phyloP scores from a whole-genome alignment of 2,888 invertebrate species.

The Pyrrhosoma nymphula region DNA sequence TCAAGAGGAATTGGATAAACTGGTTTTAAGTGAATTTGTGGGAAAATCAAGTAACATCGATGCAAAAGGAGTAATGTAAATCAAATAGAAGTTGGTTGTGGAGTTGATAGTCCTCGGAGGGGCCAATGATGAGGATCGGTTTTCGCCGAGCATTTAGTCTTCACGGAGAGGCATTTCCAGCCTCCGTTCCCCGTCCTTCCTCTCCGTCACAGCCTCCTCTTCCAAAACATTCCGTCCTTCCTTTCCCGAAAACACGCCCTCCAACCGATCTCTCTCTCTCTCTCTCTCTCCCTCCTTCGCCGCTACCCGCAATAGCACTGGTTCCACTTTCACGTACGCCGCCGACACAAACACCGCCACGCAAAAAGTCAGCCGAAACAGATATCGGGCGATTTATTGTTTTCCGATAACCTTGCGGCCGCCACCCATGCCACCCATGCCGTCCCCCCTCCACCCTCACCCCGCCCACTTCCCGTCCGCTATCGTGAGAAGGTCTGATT shows the following conservation, averaged over 20 bases:
- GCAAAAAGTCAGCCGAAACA: slow-evolving; percentile 65
- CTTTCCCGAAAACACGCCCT: background rate
- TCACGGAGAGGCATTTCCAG: background rate
- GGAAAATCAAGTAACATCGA: no score
- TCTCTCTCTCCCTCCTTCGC: background rate
- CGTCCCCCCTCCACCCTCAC: background rate
- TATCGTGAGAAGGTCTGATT: background rate
- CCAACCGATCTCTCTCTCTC: background rate
- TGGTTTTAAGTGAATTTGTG: no score
- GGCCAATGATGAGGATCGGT: background rate
- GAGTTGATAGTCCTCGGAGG: background rate
- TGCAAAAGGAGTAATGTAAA: background rate
- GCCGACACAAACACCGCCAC: slow-evolving; percentile 49
- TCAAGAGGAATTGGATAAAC: no score
- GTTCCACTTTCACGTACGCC: slow-evolving; percentile 46
- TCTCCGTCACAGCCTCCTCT: background rate
- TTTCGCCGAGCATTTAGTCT: background rate
- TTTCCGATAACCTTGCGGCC: slow-evolving; percentile 60
- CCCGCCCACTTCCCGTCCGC: background rate
- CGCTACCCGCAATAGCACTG: background rate
- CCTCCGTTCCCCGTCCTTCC: background rate
- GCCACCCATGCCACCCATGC: background rate
- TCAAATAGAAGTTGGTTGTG: background rate
- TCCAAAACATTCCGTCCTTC: background rate
- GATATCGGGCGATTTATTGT: slow-evolving; percentile 62